phyloP scores from a whole-genome alignment of 2,888 invertebrate species.

The Nephrotoma flavescens region DNA sequence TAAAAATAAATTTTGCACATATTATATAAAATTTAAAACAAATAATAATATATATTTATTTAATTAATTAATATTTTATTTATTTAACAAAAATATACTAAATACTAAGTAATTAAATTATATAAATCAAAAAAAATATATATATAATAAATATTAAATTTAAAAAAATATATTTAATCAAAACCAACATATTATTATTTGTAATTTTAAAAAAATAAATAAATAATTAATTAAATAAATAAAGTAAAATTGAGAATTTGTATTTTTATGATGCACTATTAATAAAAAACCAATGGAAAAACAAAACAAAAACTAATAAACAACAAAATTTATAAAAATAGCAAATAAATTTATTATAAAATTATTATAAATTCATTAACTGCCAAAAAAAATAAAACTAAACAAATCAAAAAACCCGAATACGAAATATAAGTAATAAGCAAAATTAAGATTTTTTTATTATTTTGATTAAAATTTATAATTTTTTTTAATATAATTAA shows the following conservation, averaged over 20 bases:
- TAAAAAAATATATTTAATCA: background rate
- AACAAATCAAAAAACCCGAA: background rate
- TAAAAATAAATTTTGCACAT: background rate
- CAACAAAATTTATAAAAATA: background rate
- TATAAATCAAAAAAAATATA: background rate
- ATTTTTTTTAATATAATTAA: background rate
- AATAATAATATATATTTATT: background rate
- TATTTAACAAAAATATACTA: background rate
- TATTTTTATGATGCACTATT: background rate
- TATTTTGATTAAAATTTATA: background rate
- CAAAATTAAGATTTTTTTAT: background rate
- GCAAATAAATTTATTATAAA: background rate
- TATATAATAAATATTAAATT: background rate
- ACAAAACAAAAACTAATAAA: background rate
- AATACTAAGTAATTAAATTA: background rate
- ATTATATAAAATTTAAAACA: background rate
- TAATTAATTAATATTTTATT: background rate
- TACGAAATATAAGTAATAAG: background rate
- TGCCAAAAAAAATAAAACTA: background rate
- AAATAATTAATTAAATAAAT: background rate
- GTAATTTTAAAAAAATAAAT: background rate
- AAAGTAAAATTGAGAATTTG: background rate
- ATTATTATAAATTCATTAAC: background rate
- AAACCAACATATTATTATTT: background rate
- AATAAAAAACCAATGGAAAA: background rate